Conservation (phyloP, 2,113 vertebrate genomes). For the Vidua macroura region DNA sequence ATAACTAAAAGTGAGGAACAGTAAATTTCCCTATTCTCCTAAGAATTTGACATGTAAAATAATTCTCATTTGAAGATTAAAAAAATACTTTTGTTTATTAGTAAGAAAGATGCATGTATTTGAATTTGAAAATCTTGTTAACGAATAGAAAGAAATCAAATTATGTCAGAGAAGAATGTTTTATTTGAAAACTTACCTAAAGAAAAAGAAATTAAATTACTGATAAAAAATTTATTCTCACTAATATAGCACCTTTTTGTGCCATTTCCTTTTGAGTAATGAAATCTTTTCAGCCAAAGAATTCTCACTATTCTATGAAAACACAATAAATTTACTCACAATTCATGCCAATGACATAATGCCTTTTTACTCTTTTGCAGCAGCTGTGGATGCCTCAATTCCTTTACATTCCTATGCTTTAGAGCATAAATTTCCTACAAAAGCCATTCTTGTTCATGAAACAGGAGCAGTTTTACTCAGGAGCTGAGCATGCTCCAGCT, state of each 20-base stretch:
- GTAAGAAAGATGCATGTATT: not conserved
- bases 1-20: not conserved
- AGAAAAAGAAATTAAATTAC: not conserved
- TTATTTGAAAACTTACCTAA: not conserved
- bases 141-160: not conserved
- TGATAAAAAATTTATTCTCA: not conserved
- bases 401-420: not conserved
- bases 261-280: not conserved
- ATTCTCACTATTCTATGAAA: not conserved
- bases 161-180: not conserved
- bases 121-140: not conserved
- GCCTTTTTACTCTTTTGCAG: not conserved
- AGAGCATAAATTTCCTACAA: not conserved
- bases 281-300: not conserved
- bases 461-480: not conserved
- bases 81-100: not conserved
- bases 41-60: not conserved
- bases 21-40: not conserved
- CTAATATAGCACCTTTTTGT: not conserved
- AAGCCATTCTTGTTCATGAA: not conserved
- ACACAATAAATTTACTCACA: not conserved
- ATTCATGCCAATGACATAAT: not conserved
- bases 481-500: not conserved
- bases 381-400: not conserved
- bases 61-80: not conserved